A percentile compares a stretch with the other conserved stretches of the same genome.
phyloP scores from a whole-genome alignment of 2,888 invertebrate genomes.

The Lasioglossum marginatum region DNA sequence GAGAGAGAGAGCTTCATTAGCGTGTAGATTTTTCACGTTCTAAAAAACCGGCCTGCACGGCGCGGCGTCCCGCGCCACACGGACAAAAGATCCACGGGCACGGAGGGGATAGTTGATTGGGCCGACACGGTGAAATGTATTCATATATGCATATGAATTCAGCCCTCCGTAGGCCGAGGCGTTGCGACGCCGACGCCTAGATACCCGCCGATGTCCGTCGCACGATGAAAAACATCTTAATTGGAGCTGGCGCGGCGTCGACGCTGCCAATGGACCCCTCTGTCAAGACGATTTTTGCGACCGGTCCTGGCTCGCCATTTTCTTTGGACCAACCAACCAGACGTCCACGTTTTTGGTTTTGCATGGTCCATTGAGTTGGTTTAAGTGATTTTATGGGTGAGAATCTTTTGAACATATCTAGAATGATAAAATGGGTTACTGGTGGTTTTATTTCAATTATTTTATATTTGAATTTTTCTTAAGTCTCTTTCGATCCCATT shows the following conservation, averaged over 20 bases:
- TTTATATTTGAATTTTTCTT: no score
- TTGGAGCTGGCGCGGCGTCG: slow-evolving; percentile 74
- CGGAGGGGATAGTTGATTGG: slow-evolving; percentile 78
- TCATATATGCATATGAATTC: slow-evolving; percentile 84
- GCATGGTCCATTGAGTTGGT: no score
- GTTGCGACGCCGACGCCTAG: slow-evolving; percentile 64
- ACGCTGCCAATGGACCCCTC: slow-evolving; percentile 39
- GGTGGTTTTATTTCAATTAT: no score
- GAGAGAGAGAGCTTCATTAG: slow-evolving; percentile 51
- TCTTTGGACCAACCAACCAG: background rate
- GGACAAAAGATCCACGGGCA: slow-evolving; percentile 51
- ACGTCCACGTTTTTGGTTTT: background rate
- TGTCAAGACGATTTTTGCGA: background rate
- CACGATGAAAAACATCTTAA: slow-evolving; percentile 80
- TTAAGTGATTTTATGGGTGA: no score
- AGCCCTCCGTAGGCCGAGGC: slow-evolving; percentile 64
- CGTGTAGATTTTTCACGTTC: slow-evolving; percentile 59
- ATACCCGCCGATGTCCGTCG: slow-evolving; percentile 72
- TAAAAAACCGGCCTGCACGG: slow-evolving; percentile 46
- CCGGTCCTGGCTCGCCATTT: background rate
- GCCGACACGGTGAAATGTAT: slow-evolving; percentile 81
- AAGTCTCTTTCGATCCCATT: background rate
- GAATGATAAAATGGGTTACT: no score
- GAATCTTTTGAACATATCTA: no score
- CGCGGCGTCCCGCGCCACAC: slow-evolving; percentile 2